A percentile compares a stretch with the other conserved stretches of the same genome.
Conservation (phyloP, 2,888 invertebrate species). For the Tachina grossa region DNA sequence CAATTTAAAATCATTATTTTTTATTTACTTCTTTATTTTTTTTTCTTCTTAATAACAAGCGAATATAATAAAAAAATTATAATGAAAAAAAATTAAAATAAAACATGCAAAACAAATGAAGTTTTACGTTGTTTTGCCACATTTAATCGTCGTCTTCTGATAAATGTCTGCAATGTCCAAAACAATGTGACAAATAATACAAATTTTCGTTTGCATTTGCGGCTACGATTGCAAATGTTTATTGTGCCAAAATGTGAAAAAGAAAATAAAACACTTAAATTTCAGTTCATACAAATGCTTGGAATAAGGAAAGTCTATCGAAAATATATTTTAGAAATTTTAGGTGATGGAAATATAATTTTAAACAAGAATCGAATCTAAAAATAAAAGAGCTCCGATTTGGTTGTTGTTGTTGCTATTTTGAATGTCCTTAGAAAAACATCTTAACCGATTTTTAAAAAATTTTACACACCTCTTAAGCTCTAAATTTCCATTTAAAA, state of each 20-base stretch:
- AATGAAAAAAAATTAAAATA: background rate
- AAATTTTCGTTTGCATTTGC: conserved; percentile 61
- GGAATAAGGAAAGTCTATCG: background rate
- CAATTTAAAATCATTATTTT: background rate
- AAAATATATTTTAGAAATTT: background rate
- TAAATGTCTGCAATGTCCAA: conserved; percentile 68
- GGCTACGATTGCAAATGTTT: conserved; percentile 66
- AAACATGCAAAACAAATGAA: conserved; percentile 52
- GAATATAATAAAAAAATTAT: background rate
- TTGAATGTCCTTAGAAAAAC: too few species aligned
- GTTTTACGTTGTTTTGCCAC: conserved; percentile 70
- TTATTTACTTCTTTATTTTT: conserved; percentile 8
- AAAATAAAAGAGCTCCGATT: too few species aligned
- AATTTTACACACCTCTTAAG: too few species aligned
- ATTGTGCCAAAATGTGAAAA: conserved; percentile 49
- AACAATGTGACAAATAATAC: conserved; percentile 72
- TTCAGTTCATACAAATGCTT: background rate
- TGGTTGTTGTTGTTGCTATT: too few species aligned
- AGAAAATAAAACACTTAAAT: conserved; percentile 22
- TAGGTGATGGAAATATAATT: too few species aligned
- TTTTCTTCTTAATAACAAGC: background rate
- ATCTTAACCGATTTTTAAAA: too few species aligned
- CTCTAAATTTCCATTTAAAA: too few species aligned
- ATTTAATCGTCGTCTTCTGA: conserved; percentile 70
- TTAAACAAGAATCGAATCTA: too few species aligned